Conservation (phyloP, 2,888 invertebrate species). For the Sisyra nigra region DNA sequence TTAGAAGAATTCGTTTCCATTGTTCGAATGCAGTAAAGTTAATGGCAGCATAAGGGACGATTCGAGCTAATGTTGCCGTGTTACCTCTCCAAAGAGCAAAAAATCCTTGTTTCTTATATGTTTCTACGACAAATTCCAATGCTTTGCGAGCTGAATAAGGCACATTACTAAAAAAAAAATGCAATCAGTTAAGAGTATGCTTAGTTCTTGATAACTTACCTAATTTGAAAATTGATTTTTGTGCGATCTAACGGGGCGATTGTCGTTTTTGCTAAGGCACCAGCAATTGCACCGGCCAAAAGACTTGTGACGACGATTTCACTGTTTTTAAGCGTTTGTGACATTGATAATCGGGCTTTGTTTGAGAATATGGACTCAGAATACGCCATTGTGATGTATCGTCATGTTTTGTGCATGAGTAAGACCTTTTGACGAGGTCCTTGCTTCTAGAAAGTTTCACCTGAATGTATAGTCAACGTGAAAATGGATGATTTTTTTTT, state of each 20-base stretch:
- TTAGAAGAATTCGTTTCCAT: conserved; percentile 76
- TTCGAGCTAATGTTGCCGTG: conserved; percentile 94
- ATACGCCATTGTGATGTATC: too few relatives aligned
- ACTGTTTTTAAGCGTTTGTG: conserved; percentile 27
- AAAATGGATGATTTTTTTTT: too few relatives aligned
- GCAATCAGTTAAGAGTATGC: conserved; percentile 61
- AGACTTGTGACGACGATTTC: conserved; percentile 65
- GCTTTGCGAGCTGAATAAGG: conserved; percentile 61
- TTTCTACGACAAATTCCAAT: conserved; percentile 43
- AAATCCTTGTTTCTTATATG: conserved; percentile 62
- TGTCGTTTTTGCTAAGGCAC: conserved; percentile 85
- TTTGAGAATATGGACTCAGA: too few relatives aligned
- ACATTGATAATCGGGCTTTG: too few relatives aligned
- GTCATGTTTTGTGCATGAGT: too few relatives aligned
- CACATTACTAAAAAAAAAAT: conserved; percentile 36
- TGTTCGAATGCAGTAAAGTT: conserved; percentile 98
- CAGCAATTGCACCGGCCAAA: conserved; percentile 82
- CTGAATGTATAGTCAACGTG: too few relatives aligned
- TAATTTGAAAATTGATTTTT: conserved; percentile 95
- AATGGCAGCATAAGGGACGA: conserved; percentile 92
- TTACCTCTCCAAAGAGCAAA: conserved; percentile 91
- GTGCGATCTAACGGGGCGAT: conserved; percentile 96
- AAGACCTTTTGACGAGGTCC: too few relatives aligned
- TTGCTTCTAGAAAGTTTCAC: too few relatives aligned
- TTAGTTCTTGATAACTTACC: conserved; percentile 41